Conservation (phyloP, 2,888 invertebrate species). For the Desoria tigrina region DNA sequence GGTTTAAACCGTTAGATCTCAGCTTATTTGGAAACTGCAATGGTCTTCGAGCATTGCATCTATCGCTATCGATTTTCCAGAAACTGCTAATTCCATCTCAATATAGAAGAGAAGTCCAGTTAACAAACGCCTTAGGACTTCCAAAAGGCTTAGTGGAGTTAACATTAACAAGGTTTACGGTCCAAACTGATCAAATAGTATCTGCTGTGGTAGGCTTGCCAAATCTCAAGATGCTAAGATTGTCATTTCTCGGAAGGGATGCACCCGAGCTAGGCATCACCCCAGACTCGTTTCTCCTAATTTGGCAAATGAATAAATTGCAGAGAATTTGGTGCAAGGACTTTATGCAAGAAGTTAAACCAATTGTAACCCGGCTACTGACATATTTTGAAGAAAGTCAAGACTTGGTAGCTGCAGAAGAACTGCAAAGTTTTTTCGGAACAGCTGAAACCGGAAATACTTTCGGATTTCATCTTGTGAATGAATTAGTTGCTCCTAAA, state of each 20-base stretch:
- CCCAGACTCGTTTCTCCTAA: slow-evolving; percentile 7
- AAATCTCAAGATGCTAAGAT: slow-evolving; percentile 13
- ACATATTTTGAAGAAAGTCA: slow-evolving; percentile 7
- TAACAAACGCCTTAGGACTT: slow-evolving; percentile 5
- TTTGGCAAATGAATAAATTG: slow-evolving; percentile 24
- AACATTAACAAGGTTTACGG: slow-evolving; percentile 19
- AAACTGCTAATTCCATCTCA: background rate
- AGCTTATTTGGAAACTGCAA: slow-evolving; percentile 11
- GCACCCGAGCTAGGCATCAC: slow-evolving; percentile 13
- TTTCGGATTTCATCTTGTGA: slow-evolving; percentile 25
- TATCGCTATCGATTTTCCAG: slow-evolving; percentile 24
- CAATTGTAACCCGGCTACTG: slow-evolving; percentile 5
- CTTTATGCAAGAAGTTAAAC: slow-evolving; percentile 14
- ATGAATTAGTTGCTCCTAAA: slow-evolving; percentile 7
- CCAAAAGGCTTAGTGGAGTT: slow-evolving; percentile 19
- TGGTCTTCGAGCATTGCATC: slow-evolving; percentile 18
- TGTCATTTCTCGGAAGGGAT: slow-evolving; percentile 16
- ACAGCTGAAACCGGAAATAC: background rate
- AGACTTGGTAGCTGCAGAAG: slow-evolving; percentile 12
- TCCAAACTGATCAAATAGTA: slow-evolving; percentile 15
- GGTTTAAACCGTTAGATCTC: slow-evolving; percentile 17
- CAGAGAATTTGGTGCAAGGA: slow-evolving; percentile 24
- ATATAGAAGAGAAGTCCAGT: background rate
- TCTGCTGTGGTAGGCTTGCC: slow-evolving; percentile 10
- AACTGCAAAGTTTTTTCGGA: slow-evolving; percentile 10